Evolutionary conservation across 2,113 vertebrate species (phyloP).

Genomic region (Notarius lentiginosus): DNA sequence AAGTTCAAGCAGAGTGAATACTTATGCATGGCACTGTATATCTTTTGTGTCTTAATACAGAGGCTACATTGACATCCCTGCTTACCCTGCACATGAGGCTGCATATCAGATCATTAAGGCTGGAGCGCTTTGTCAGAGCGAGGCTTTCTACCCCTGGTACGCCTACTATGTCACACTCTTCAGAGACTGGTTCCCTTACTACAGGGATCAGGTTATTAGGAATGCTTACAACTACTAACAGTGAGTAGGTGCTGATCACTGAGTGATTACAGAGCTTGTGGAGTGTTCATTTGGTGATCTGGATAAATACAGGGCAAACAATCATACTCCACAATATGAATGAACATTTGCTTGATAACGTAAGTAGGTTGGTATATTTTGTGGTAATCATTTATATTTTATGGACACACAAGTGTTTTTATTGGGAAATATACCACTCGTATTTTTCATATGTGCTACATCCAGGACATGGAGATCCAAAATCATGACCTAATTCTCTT

Average conservation of each 20-base stretch:
- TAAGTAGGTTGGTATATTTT: not conserved
- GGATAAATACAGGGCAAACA: not conserved
- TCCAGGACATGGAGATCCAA: too few relatives aligned
- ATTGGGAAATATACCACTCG: too few relatives aligned
- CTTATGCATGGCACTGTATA: not conserved
- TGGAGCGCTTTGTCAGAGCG: conserved; percentile 62
- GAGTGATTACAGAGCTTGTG: not conserved
- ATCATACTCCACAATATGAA: not conserved
- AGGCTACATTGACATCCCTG: conserved; percentile 61
- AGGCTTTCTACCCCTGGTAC: conserved; percentile 79
- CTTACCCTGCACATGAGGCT: conserved; percentile 75
- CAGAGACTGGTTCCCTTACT: conserved; percentile 71
- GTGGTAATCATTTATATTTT: too few relatives aligned
- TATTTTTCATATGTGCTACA: too few relatives aligned
- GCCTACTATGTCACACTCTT: conserved; percentile 52
- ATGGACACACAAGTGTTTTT: too few relatives aligned
- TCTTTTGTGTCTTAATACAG: conserved; percentile 59
- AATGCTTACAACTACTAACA: conserved; percentile 67
- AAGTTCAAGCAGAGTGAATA: not conserved
- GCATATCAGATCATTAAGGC: conserved; percentile 77
- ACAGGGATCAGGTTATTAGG: conserved; percentile 62
- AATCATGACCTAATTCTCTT: too few relatives aligned
- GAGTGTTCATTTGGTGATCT: not conserved
- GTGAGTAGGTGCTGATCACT: conserved; percentile 41
- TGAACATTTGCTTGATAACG: not conserved